Conservation (phyloP, 2,888 invertebrate genomes). For the Andrena fulva region DNA sequence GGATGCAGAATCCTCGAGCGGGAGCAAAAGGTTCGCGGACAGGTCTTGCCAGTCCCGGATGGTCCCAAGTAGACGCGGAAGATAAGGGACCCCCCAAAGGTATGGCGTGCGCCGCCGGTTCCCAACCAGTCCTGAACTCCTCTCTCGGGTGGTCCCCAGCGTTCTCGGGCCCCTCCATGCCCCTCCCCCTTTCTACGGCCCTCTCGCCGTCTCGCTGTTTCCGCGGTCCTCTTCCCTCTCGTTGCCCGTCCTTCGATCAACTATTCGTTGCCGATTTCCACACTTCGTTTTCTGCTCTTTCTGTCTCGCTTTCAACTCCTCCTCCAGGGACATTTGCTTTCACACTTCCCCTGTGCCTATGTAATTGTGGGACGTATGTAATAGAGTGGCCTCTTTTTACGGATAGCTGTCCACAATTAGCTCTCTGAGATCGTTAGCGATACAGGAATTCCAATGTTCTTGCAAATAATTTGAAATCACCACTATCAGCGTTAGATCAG, state of each 20-base stretch:
- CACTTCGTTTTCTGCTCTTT: conserved; percentile 25
- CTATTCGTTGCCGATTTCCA: conserved; percentile 40
- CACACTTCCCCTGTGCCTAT: not conserved
- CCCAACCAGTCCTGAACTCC: conserved; percentile 81
- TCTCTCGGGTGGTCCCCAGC: conserved; percentile 83
- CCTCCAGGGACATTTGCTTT: not conserved
- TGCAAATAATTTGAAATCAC: not conserved
- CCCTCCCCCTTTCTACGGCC: conserved; percentile 62
- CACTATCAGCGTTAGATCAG: not conserved
- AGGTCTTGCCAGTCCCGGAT: conserved; percentile 77
- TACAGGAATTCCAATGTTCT: not conserved
- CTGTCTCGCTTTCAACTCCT: conserved; percentile 21
- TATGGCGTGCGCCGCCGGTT: conserved; percentile 82
- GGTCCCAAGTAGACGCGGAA: conserved; percentile 74
- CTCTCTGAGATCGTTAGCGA: too few relatives aligned
- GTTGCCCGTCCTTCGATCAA: conserved; percentile 23
- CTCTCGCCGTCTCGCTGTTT: conserved; percentile 43
- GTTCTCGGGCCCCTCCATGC: conserved; percentile 70
- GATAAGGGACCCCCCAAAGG: conserved; percentile 84
- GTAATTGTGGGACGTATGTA: not conserved
- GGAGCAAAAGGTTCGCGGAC: conserved; percentile 67
- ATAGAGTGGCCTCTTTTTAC: not conserved
- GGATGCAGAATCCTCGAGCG: conserved; percentile 70
- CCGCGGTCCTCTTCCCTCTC: conserved; percentile 27
- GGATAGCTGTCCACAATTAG: not conserved